Conservation (phyloP, 2,113 vertebrate species). For the Vombatus ursinus region DNA sequence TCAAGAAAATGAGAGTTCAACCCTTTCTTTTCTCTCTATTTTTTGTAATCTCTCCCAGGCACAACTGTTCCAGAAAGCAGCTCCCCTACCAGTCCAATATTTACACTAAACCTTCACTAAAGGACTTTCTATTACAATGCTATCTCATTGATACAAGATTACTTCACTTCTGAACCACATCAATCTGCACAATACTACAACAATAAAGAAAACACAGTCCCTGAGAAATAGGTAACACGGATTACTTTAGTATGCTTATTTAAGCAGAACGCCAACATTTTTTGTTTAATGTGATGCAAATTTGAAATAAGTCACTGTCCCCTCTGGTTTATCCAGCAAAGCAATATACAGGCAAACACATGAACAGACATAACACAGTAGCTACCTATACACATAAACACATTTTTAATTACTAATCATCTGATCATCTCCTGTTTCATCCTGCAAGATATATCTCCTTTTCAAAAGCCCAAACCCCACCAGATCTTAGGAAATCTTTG, state of each 20-base stretch:
- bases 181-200: conserved; percentile 71
- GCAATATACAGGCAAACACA: conserved; percentile 32
- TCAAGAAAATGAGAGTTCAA: conserved; percentile 75
- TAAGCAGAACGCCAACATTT: conserved; percentile 75
- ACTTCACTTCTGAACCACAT: conserved; percentile 76
- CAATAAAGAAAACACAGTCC: conserved; percentile 68
- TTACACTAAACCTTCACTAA: conserved; percentile 79
- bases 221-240: conserved; percentile 76
- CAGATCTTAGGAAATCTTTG: conserved; percentile 60
- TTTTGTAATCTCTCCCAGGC: conserved; percentile 77
- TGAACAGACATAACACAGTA: neutral
- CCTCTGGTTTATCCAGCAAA: conserved; percentile 72
- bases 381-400: conserved; percentile 50
- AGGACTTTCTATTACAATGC: conserved; percentile 80
- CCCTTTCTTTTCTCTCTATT: conserved; percentile 79
- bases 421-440: conserved; percentile 57
- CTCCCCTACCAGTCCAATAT: conserved; percentile 80
- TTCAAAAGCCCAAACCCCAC: conserved; percentile 57
- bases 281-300: conserved; percentile 80
- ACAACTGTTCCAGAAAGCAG: conserved; percentile 77
- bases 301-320: conserved; percentile 74
- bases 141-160: conserved; percentile 80
- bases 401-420: conserved; percentile 59
- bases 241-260: conserved; percentile 78
- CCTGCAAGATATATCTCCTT: conserved; percentile 69